Conservation (phyloP, 2,888 invertebrate genomes). For the Andricus quercusramuli region DNA sequence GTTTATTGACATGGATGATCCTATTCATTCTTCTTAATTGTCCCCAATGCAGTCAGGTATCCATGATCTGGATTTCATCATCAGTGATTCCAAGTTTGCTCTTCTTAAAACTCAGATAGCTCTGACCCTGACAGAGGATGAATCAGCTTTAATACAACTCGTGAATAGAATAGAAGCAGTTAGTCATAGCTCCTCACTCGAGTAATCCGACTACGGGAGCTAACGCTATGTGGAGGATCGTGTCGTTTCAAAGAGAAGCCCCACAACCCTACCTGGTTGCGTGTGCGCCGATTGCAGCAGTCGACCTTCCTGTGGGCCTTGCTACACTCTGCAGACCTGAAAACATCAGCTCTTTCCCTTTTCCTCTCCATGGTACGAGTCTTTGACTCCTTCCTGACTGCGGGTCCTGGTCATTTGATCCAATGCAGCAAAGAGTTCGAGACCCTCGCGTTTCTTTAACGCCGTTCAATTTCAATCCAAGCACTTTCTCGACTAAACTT, state of each 20-base stretch:
- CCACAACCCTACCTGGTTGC: constrained; percentile 52
- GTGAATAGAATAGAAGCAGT: constrained; percentile 1
- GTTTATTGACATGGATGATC: background rate
- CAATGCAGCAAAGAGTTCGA: background rate
- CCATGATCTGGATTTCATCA: background rate
- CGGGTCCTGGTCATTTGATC: constrained; percentile 30
- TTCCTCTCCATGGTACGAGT: constrained; percentile 46
- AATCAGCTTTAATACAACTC: background rate
- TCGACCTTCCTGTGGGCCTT: constrained; percentile 74
- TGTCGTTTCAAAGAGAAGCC: constrained; percentile 52
- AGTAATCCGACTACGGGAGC: constrained; percentile 22
- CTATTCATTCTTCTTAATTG: background rate
- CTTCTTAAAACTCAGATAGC: too few species aligned
- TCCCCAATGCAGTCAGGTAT: background rate
- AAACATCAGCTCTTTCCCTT: constrained; percentile 62
- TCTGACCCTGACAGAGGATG: background rate
- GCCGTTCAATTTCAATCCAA: background rate
- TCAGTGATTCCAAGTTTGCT: background rate
- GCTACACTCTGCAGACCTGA: constrained; percentile 69
- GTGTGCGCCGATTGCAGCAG: constrained; percentile 61
- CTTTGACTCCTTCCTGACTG: constrained; percentile 49
- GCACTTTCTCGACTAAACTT: constrained; percentile 8
- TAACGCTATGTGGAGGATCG: constrained; percentile 2
- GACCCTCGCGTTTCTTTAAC: background rate
- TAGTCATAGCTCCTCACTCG: background rate